Evolutionary conservation across 2,888 invertebrate species (phyloP), one percentile per base, ranked within the genome.

Genomic region (Drosophila demipolita): DNA sequence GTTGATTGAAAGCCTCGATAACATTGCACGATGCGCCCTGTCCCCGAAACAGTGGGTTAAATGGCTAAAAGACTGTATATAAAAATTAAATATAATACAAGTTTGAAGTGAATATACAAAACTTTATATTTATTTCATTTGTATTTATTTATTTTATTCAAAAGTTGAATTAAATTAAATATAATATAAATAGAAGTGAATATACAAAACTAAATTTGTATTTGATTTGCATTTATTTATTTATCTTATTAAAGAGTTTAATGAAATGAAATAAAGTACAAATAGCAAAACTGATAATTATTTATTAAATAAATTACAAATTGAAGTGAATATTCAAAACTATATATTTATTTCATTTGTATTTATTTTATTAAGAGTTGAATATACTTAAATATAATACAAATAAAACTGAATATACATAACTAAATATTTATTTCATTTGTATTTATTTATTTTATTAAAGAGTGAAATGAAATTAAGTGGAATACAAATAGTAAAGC

Each of bases 1-100:
- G 74, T 83, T 76, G 73, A 85, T 83, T 76, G 73, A 75, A 58
- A 66, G 68, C 32, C 66, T 61, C 60, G 86, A 83, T 83, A 83
- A 57, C 54, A 59, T 53, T 29, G 60, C 63, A 57, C 69, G 48
- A 48, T 66, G 42, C 42, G 49, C 57, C 50, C 8, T 36, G 33
- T 3, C 3, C 38, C 17, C n/a, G 17, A 38, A 53, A 81, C 82
- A 50, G 72, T 82, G 81, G 77, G 6, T 1, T 29, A 1, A 63
- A 57, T 12, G 2, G 0, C 3, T 11, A 0, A 1, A 33, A 49
- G 49, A 45, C 2, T 26, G 7, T 3, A 23, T 48, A 17, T 11
- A 7, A 8, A 38, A 17, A 38, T 4, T n/a, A 38, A 4, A 38
- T 17, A 2, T 1, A 9, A 4, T 1, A 3, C 4, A 40, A 36